phyloP scores from a whole-genome alignment of 2,797 vertebrate species.

The Coracias cyanogaster region DNA sequence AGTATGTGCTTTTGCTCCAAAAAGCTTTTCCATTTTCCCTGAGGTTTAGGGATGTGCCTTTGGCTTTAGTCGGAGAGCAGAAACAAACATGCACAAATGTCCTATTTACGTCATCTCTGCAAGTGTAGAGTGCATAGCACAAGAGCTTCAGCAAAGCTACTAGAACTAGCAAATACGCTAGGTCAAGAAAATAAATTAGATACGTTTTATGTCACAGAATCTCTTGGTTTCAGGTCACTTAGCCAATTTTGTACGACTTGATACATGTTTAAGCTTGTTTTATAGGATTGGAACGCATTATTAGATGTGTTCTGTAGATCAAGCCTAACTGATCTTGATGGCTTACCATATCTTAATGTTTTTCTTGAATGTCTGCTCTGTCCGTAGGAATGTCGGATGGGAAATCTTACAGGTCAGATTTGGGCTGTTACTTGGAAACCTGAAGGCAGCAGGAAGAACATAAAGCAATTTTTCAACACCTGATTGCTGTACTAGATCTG shows the following conservation, averaged over 20 bases:
- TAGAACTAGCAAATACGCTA: neutral
- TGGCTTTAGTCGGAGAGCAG: neutral
- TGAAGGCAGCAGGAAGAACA: rapidly evolving
- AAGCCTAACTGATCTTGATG: neutral
- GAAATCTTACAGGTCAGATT: neutral
- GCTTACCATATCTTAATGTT: neutral
- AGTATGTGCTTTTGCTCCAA: neutral
- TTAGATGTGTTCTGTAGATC: neutral
- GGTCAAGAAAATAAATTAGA: neutral
- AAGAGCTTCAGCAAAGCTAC: neutral
- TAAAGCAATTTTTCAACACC: rapidly evolving
- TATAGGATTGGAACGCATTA: neutral
- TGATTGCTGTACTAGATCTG: rapidly evolving
- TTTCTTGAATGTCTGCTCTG: neutral
- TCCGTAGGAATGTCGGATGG: neutral
- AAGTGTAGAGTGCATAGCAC: neutral
- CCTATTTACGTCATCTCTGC: neutral
- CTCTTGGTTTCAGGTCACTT: neutral
- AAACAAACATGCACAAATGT: neutral
- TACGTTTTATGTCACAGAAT: neutral
- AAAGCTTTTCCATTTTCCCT: neutral
- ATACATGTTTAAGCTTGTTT: neutral
- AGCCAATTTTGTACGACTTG: neutral
- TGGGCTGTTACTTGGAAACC: neutral
- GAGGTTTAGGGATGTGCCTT: neutral